Evolutionary conservation across 2,888 invertebrate species (phyloP).

Genomic region (Cyclophora albipunctata): DNA sequence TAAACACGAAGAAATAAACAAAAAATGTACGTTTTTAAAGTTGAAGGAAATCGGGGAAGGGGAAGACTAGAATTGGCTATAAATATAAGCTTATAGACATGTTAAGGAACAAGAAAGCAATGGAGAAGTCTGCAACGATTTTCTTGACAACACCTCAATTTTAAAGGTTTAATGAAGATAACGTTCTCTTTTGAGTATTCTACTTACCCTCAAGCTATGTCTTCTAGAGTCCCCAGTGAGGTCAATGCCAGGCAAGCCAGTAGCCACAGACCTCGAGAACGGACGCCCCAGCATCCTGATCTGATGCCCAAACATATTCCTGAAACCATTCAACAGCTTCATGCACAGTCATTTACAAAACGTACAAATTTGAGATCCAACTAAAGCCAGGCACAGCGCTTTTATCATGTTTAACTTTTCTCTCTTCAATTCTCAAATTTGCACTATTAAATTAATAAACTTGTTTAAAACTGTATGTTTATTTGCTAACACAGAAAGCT

Average conservation of each 20-base stretch:
- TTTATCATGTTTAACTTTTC: conserved; percentile 18
- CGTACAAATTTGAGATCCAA: conserved; percentile 40
- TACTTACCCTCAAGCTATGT: conserved; percentile 75
- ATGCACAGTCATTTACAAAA: conserved; percentile 43
- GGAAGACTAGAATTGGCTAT: too few relatives aligned
- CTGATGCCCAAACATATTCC: conserved; percentile 78
- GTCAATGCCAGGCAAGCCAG: conserved; percentile 72
- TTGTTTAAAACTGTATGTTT: conserved; percentile 20
- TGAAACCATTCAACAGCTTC: conserved; percentile 55
- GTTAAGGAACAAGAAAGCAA: too few relatives aligned
- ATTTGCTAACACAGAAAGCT: conserved; percentile 68
- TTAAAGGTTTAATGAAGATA: too few relatives aligned
- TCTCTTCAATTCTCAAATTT: conserved; percentile 40
- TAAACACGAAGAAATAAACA: too few relatives aligned
- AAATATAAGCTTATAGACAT: too few relatives aligned
- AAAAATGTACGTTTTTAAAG: too few relatives aligned
- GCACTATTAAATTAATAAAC: conserved; percentile 27
- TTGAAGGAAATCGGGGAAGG: too few relatives aligned
- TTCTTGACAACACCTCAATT: too few relatives aligned
- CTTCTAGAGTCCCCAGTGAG: conserved; percentile 70
- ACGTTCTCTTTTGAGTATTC: too few relatives aligned
- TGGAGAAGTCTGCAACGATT: too few relatives aligned
- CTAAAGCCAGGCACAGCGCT: conserved; percentile 58
- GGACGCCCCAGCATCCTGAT: conserved; percentile 79
- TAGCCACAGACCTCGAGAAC: conserved; percentile 79